These are phyloP conservation scores for Pectinophora gossypiella DNA, from an alignment of 1,140 invertebrate genomes.

Conservation along the genomic window DNA sequence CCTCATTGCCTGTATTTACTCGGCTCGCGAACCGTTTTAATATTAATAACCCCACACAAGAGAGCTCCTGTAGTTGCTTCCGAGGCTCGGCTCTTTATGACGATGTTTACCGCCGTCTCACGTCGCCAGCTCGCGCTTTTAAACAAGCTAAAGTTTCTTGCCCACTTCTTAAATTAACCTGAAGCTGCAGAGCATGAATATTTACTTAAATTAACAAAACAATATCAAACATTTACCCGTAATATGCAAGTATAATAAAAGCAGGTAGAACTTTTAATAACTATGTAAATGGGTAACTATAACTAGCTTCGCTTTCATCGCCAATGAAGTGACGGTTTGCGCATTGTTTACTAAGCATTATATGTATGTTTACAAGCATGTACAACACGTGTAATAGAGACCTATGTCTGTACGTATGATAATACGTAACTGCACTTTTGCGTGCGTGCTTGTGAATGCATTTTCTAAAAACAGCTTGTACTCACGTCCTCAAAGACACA, in stretches of 20 bases:
- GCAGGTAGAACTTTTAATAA: not conserved
- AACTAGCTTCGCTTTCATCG: not conserved
- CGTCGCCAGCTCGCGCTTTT: slow-evolving; percentile 16
- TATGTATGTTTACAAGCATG: not conserved
- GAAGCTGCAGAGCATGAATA: not conserved
- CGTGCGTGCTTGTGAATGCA: slow-evolving; percentile 65
- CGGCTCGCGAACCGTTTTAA: slow-evolving; percentile 47
- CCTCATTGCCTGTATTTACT: slow-evolving; percentile 46
- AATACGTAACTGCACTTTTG: slow-evolving; percentile 23
- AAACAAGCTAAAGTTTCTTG: not conserved
- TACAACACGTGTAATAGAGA: not conserved
- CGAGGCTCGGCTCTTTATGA: slow-evolving; percentile 46
- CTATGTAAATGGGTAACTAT: not conserved
- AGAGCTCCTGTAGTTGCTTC: slow-evolving; percentile 46
- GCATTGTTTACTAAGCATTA: no score
- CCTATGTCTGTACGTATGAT: not conserved
- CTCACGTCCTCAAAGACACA: slow-evolving; percentile 44
- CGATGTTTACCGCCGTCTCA: slow-evolving; percentile 53
- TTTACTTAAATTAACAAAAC: not conserved
- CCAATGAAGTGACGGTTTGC: not conserved
- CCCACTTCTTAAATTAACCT: not conserved
- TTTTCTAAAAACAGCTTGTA: slow-evolving; percentile 45
- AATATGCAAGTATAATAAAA: no score
- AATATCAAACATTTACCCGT: no score
- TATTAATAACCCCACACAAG: slow-evolving; percentile 66